Percentiles rank a stretch among this genome's conserved stretches.
Evolutionary conservation across 2,113 vertebrate genomes (phyloP).

Genomic region (Boleophthalmus pectinirostris): DNA sequence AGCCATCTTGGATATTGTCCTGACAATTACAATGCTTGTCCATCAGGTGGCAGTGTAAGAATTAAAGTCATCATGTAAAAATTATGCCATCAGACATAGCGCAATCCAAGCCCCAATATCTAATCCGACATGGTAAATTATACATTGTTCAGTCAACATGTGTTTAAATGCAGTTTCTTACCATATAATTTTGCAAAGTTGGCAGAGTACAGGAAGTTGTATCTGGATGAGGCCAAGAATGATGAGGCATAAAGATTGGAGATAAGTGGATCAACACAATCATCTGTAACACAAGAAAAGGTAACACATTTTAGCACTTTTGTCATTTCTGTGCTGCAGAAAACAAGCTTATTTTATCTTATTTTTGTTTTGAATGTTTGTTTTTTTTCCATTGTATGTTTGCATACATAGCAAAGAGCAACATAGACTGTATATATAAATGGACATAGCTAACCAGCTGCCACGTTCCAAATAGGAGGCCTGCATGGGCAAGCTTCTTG

Average conservation of each 20-base stretch:
- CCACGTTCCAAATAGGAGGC: too few relatives aligned
- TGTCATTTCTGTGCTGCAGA: background rate
- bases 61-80: background rate
- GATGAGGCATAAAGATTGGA: constrained; percentile 88
- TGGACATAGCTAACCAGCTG: too few relatives aligned
- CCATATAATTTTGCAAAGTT: constrained; percentile 92
- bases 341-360: background rate
- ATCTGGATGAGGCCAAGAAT: constrained; percentile 91
- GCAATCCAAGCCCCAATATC: too few relatives aligned
- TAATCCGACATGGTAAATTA: too few relatives aligned
- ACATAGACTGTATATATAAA: too few relatives aligned
- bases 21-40: background rate
- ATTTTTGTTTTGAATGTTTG: too few relatives aligned
- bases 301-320: background rate
- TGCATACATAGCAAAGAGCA: too few relatives aligned
- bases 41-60: background rate
- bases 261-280: constrained; percentile 90
- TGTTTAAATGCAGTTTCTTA: constrained; percentile 52
- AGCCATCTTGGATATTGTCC: constrained; percentile 1
- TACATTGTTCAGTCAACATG: background rate
- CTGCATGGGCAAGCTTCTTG: too few relatives aligned
- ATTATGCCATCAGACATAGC: background rate
- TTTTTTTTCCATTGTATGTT: too few relatives aligned
- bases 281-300: constrained; percentile 72
- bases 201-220: constrained; percentile 87